A percentile compares a stretch with the other conserved stretches of the same genome.
phyloP scores from a whole-genome alignment of 2,797 vertebrate species.

The Uromys caudimaculatus region DNA sequence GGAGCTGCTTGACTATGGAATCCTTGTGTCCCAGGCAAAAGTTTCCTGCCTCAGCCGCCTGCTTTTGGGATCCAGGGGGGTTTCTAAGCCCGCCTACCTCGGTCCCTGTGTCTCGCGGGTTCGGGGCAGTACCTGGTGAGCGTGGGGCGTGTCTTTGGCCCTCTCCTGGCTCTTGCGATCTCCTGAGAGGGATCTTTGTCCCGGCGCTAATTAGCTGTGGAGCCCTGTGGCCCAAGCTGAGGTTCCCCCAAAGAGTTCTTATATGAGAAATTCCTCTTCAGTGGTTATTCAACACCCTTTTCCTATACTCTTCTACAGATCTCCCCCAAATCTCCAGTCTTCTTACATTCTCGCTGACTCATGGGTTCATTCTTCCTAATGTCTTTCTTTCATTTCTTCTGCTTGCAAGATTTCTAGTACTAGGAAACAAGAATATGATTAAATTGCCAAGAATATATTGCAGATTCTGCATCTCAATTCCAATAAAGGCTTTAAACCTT shows the following conservation, averaged over 20 bases:
- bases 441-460: neutral
- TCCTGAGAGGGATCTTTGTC: too few relatives aligned
- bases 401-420: neutral
- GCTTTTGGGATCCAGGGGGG: too few relatives aligned
- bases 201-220: too few relatives aligned
- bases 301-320: neutral
- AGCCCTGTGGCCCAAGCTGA: too few relatives aligned
- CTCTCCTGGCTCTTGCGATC: too few relatives aligned
- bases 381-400: neutral
- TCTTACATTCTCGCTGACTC: neutral
- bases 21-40: too few relatives aligned
- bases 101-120: too few relatives aligned
- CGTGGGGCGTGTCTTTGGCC: too few relatives aligned
- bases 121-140: too few relatives aligned
- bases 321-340: neutral
- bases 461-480: neutral
- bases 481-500: neutral
- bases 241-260: neutral
- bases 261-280: neutral
- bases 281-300: neutral
- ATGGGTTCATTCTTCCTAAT: neutral
- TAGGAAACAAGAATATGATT: neutral
- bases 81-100: too few relatives aligned
- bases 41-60: too few relatives aligned
- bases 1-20: too few relatives aligned